Conservation (phyloP, 2,888 invertebrate genomes). For the Rhyacophila evoluta region DNA sequence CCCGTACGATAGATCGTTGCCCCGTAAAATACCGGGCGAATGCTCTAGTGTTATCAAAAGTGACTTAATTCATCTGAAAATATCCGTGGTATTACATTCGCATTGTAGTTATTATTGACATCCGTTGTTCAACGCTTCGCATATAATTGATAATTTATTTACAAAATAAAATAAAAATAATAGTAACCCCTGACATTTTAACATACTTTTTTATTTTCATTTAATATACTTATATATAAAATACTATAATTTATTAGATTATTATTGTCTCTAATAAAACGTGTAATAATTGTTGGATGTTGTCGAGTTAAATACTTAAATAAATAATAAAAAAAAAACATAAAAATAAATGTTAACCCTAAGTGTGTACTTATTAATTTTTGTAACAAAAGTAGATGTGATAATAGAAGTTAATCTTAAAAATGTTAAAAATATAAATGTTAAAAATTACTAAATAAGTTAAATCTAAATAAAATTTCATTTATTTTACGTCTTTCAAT, state of each 20-base stretch:
- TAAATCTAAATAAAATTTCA: conserved; percentile 18
- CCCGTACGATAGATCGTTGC: conserved; percentile 48
- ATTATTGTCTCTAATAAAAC: background rate
- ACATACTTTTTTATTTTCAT: background rate
- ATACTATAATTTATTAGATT: background rate
- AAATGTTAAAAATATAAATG: conserved; percentile 41
- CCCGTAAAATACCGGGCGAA: conserved; percentile 33
- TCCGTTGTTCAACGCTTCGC: background rate
- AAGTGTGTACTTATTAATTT: conserved; percentile 48
- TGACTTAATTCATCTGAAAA: conserved; percentile 3
- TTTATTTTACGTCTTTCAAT: conserved; percentile 25
- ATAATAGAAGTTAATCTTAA: conserved; percentile 40
- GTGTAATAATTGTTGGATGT: conserved; percentile 43
- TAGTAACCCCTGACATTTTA: background rate
- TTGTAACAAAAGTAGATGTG: conserved; percentile 50
- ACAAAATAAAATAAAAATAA: background rate
- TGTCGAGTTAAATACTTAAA: conserved; percentile 39
- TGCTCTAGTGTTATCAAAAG: conserved; percentile 21
- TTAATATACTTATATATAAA: background rate
- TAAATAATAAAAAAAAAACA: conserved; percentile 20
- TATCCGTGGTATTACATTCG: background rate
- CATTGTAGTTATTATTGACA: background rate
- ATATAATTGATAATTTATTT: background rate
- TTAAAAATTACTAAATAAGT: conserved; percentile 38
- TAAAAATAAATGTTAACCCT: conserved; percentile 37